phyloP scores from a whole-genome alignment of 2,888 invertebrate species.

The Rhagium mordax region DNA sequence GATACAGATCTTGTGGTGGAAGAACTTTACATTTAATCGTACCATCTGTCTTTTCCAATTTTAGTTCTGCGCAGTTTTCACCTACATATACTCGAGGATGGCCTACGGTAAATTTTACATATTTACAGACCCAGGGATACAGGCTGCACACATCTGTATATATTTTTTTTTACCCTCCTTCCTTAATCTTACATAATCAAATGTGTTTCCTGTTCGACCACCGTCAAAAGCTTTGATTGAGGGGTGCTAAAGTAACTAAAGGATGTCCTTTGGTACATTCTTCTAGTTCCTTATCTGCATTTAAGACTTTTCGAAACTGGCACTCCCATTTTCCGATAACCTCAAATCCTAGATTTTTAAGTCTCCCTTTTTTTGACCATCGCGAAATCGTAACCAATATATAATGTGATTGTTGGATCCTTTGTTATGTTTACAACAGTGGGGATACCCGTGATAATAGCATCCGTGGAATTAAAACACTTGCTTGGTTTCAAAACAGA shows the following conservation, averaged over 20 bases:
- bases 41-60: slow-evolving; percentile 37
- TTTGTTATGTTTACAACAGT: too few relatives aligned
- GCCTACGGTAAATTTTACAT: slow-evolving; percentile 55
- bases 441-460: too few relatives aligned
- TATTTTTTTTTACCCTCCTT: slow-evolving; percentile 46
- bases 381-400: too few relatives aligned
- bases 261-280: slow-evolving; percentile 32
- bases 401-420: neutral
- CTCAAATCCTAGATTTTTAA: neutral
- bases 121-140: slow-evolving; percentile 56
- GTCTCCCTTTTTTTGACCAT: neutral
- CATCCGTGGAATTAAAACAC: too few relatives aligned
- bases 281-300: slow-evolving; percentile 20
- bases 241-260: slow-evolving; percentile 30
- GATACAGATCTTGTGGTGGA: slow-evolving; percentile 47
- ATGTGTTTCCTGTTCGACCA: slow-evolving; percentile 29
- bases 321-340: slow-evolving; percentile 48
- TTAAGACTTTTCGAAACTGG: slow-evolving; percentile 34
- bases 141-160: slow-evolving; percentile 55
- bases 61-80: slow-evolving; percentile 38
- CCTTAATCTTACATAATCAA: slow-evolving; percentile 25
- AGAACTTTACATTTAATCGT: slow-evolving; percentile 49
- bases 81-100: slow-evolving; percentile 53
- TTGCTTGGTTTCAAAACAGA: neutral
- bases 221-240: slow-evolving; percentile 45